A percentile compares a stretch with the other conserved stretches of the same genome.
phyloP scores from a whole-genome alignment of 2,113 vertebrate species.

The Gulo gulo region DNA sequence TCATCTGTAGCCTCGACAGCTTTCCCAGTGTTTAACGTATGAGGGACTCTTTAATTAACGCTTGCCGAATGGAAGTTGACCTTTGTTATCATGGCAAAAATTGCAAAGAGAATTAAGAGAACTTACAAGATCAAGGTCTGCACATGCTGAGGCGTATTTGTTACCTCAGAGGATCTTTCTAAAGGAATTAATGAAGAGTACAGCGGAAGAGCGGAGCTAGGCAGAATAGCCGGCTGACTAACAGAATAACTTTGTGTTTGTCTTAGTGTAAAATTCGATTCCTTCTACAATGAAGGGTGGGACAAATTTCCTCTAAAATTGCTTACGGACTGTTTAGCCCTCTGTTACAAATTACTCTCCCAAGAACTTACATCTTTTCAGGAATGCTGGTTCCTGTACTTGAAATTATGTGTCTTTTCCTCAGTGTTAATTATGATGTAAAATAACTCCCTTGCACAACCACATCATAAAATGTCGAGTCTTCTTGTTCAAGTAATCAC shows the following conservation, averaged over 20 bases:
- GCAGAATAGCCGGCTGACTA: too few species aligned
- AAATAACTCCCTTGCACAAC: conserved; percentile 26
- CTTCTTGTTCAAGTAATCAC: not conserved
- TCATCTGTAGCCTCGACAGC: not conserved
- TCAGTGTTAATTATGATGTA: not conserved
- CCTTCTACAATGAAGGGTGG: not conserved
- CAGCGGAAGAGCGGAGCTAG: not conserved
- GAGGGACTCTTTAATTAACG: not conserved
- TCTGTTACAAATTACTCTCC: not conserved
- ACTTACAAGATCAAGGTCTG: not conserved
- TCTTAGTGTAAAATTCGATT: not conserved
- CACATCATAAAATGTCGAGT: not conserved
- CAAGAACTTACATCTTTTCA: not conserved
- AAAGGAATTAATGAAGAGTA: not conserved
- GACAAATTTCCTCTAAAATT: not conserved
- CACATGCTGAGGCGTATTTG: not conserved
- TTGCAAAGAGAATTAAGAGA: not conserved
- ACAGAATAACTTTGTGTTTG: not conserved
- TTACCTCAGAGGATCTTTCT: not conserved
- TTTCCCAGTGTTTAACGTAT: not conserved
- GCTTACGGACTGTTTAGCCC: not conserved
- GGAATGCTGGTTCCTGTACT: not conserved
- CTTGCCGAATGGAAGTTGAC: not conserved
- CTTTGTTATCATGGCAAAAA: not conserved
- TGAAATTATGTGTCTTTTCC: not conserved